Base-by-base conservation (phyloP, 2,888 invertebrate genomes). In the Clivina fossor region DNA sequence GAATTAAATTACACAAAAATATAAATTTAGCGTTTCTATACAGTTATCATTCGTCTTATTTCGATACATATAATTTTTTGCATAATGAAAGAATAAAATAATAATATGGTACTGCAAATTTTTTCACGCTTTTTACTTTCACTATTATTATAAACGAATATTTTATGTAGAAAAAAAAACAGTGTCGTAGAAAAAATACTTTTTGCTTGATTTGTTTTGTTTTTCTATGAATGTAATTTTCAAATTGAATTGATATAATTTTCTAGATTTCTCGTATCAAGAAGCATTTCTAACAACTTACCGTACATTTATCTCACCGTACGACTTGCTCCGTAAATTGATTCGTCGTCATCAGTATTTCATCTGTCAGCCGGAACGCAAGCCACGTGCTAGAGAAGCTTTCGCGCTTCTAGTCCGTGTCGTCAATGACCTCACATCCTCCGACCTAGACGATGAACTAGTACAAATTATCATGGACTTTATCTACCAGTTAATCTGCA, bases 241-340 rank as follows among this genome's bases (percentile, higher is more conserved):
- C n/a, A n/a, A n/a, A n/a, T 2, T 9, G 4, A 24, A 24, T 24
- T 24, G 4, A 24, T 4, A 24, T 24, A 4, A 24, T 24, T 26
- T 70, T 71, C 18, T 78, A 91, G 92, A 91, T 75, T 90, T 93
- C 76, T 82, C 91, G 74, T 95, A 92, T 77, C 93, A 94, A 79
- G 98, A 99, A 80, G 97, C 98, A 61, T 99, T 99, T 77, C 82
- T 98, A 65, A 93, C 96, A 50, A 99, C 98, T 58, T 99, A 98
- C 77, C 83, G 97, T 64, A 97, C 96, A 59, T 96, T 97, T 78
- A 87, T 97, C 71, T 80, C 89, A 58, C 93, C 97, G 18, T 76
- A 85, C 67, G 90, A 90, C 63, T 80, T 97, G 63, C 85, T 96
- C 63, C 84, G 85, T 68, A 93, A 95, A 69, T 78, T 97, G 54